Conservation (phyloP, 2,797 vertebrate species). For the Carcharodon carcharias region DNA sequence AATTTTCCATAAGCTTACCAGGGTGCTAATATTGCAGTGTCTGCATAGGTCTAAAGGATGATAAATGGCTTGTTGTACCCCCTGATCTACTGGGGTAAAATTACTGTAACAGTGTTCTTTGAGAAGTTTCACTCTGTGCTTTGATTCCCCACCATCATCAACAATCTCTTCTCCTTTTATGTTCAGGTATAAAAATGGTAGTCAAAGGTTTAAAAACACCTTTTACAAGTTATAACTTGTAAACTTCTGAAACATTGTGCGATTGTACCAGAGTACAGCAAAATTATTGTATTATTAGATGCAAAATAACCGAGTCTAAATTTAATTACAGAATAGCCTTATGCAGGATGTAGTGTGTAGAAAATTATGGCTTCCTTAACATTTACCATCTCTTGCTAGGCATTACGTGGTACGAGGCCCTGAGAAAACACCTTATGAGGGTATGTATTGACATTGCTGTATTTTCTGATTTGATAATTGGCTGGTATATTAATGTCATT, state of each 20-base stretch:
- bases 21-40: neutral
- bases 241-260: neutral
- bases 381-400: constrained; percentile 55
- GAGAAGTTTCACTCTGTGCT: neutral
- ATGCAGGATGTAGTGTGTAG: neutral
- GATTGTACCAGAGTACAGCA: neutral
- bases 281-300: neutral
- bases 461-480: neutral
- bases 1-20: neutral
- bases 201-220: neutral
- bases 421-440: constrained; percentile 95
- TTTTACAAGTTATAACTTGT: neutral
- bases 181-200: neutral
- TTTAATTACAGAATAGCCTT: neutral
- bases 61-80: neutral
- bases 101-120: neutral
- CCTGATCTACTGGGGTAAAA: neutral
- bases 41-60: neutral
- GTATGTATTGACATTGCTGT: constrained; percentile 48
- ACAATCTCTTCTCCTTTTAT: neutral
- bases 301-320: neutral
- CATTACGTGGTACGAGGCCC: constrained; percentile 94
- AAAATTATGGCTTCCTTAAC: neutral
- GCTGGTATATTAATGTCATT: neutral
- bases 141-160: neutral